Conservation (phyloP, 2,113 vertebrate genomes). For the Parus major region DNA sequence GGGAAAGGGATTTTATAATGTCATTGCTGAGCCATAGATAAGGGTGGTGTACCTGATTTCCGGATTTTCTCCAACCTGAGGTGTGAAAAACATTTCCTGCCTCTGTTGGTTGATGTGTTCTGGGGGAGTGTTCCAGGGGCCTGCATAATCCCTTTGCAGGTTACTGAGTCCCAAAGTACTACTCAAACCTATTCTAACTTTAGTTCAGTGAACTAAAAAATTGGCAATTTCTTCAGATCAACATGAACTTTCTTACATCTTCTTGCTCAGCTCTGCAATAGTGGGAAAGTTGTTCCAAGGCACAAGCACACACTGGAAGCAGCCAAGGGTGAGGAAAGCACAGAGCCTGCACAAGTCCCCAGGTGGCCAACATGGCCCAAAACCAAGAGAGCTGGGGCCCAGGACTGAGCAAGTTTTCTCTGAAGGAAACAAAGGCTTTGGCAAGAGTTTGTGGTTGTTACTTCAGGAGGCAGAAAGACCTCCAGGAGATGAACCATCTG, state of each 20-base stretch:
- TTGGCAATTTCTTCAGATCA: background rate
- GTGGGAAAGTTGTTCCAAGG: background rate
- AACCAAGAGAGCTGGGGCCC: background rate
- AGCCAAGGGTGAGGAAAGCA: background rate
- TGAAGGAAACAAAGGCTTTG: background rate
- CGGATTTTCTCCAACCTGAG: background rate
- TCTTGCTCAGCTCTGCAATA: background rate
- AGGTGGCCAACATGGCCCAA: background rate
- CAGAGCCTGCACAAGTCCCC: background rate
- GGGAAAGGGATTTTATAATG: background rate
- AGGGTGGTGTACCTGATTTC: background rate
- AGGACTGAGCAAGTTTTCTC: background rate
- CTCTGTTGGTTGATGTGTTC: background rate
- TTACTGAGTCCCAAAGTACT: background rate
- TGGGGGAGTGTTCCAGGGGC: background rate
- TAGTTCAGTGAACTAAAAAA: background rate
- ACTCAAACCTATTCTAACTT: background rate
- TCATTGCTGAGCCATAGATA: background rate
- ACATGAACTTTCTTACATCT: background rate
- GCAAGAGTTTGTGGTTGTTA: background rate
- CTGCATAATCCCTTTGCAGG: background rate
- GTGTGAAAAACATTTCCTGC: background rate
- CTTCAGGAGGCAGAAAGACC: background rate
- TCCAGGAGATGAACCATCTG: background rate
- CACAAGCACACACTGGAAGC: background rate